Conservation (phyloP, 2,113 vertebrate genomes). For the Equus quagga region DNA sequence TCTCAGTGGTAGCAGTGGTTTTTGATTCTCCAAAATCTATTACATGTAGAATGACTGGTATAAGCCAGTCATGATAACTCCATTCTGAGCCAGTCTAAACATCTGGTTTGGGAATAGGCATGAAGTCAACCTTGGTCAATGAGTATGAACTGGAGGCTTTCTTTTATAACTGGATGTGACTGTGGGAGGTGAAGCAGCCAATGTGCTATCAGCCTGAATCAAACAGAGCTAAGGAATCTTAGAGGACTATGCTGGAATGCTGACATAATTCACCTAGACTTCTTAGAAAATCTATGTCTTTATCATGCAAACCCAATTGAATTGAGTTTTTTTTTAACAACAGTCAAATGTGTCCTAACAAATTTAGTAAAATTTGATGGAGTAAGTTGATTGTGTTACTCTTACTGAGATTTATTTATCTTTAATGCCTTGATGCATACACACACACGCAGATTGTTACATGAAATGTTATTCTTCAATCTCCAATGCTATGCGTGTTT, state of each 20-base stretch:
- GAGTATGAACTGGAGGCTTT: background rate
- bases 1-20: background rate
- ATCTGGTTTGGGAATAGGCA: background rate
- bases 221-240: background rate
- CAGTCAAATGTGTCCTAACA: background rate
- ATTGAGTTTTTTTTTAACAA: background rate
- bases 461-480: background rate
- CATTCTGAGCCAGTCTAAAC: too few species aligned
- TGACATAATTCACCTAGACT: background rate
- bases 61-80: background rate
- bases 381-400: background rate
- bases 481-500: too few species aligned
- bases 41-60: background rate
- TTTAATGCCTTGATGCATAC: background rate
- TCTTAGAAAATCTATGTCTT: background rate
- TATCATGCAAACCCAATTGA: fast-evolving
- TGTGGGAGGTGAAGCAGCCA: background rate
- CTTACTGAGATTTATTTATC: background rate
- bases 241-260: too few species aligned
- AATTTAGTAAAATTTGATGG: background rate
- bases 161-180: background rate
- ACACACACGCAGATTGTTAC: background rate
- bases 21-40: background rate
- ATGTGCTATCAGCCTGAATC: background rate
- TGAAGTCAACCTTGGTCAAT: background rate